Percentiles rank a stretch among this genome's conserved stretches.
Evolutionary conservation across 2,797 vertebrate species (phyloP).

Genomic region (Coendou prehensilis): DNA sequence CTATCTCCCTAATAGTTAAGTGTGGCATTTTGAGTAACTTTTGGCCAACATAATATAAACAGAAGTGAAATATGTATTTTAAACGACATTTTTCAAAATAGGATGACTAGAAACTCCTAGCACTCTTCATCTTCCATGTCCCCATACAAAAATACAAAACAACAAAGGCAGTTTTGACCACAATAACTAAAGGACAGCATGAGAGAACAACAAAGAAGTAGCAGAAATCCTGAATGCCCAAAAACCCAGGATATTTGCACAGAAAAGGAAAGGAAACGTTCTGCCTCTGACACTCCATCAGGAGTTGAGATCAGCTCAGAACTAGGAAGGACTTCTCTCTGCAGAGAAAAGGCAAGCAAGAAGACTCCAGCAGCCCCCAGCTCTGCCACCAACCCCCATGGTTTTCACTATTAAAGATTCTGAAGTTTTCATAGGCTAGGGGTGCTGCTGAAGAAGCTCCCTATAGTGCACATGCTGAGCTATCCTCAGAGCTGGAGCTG

Average conservation of each 20-base stretch:
- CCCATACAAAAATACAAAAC: neutral
- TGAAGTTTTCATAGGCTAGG: neutral
- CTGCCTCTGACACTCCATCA: too few species aligned
- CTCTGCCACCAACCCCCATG: neutral
- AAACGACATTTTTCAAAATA: neutral
- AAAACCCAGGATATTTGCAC: neutral
- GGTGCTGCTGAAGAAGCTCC: neutral
- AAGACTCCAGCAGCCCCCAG: neutral
- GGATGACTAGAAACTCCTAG: neutral
- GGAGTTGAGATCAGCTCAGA: neutral
- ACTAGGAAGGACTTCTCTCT: neutral
- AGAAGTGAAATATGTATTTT: neutral
- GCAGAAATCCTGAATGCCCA: neutral
- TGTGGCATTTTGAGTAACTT: neutral
- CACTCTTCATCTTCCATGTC: neutral
- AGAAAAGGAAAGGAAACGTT: neutral
- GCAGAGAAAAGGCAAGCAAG: neutral
- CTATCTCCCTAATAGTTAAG: neutral
- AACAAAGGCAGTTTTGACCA: neutral
- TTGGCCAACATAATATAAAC: neutral
- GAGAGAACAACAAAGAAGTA: neutral
- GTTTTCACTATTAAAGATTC: neutral
- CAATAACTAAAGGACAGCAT: neutral
- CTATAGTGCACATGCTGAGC: neutral
- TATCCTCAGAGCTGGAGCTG: neutral